Conservation (phyloP, 2,113 vertebrate genomes). For the Brachionichthys hirsutus region DNA sequence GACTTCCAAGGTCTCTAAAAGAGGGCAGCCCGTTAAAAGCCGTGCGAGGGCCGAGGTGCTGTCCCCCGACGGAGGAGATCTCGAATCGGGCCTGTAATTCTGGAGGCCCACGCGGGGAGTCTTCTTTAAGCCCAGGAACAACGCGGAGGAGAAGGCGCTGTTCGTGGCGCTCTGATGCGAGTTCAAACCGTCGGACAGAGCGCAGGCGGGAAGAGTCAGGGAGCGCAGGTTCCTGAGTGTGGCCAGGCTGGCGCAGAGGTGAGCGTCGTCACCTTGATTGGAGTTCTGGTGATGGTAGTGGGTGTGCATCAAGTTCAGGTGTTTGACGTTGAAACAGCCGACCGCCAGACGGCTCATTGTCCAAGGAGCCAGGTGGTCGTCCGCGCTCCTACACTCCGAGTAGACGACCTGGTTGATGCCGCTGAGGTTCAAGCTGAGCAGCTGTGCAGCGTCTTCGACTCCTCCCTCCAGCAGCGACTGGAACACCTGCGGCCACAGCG, state of each 20-base stretch:
- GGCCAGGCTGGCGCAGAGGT: constrained; percentile 87
- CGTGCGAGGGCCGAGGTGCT: constrained; percentile 79
- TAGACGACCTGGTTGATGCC: constrained; percentile 86
- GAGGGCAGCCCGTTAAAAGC: constrained; percentile 79
- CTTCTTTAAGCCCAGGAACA: constrained; percentile 84
- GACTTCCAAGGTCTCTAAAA: constrained; percentile 87
- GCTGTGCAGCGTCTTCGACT: constrained; percentile 79
- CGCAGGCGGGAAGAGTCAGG: constrained; percentile 87
- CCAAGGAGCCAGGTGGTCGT: constrained; percentile 86
- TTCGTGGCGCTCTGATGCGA: constrained; percentile 17
- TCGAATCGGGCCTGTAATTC: constrained; percentile 62
- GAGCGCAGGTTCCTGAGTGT: constrained; percentile 82
- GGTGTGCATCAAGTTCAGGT: constrained; percentile 92
- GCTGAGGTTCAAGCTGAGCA: constrained; percentile 90
- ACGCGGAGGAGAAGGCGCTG: constrained; percentile 46
- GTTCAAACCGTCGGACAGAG: constrained; percentile 78
- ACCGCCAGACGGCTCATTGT: constrained; percentile 82
- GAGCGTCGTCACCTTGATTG: constrained; percentile 71
- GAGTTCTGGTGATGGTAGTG: constrained; percentile 86
- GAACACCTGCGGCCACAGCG: constrained; percentile 85
- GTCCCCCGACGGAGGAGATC: constrained; percentile 52
- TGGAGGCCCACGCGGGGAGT: constrained; percentile 85
- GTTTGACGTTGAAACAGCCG: constrained; percentile 82
- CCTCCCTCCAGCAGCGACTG: constrained; percentile 84
- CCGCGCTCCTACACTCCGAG: constrained; percentile 79